phyloP scores from a whole-genome alignment of 2,797 vertebrate species.

The Gouania willdenowi region DNA sequence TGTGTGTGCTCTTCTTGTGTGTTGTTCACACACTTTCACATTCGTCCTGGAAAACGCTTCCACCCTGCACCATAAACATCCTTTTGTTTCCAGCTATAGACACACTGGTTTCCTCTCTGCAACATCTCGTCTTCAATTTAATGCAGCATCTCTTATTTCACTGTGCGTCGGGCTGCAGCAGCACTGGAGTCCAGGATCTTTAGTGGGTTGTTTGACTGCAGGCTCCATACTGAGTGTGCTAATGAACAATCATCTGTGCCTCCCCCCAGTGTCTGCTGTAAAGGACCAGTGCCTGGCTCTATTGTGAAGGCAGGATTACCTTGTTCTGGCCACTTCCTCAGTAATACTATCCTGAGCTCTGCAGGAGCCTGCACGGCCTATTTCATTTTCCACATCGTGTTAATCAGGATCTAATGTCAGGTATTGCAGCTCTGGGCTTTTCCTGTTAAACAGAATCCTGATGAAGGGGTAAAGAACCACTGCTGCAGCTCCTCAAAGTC shows the following conservation, averaged over 20 bases:
- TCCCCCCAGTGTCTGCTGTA: constrained; percentile 63
- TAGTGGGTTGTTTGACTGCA: constrained; percentile 42
- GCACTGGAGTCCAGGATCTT: constrained; percentile 38
- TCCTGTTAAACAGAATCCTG: constrained; percentile 11
- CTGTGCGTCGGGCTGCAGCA: constrained; percentile 12
- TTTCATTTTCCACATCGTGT: constrained; percentile 69
- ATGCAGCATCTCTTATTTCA: constrained; percentile 28
- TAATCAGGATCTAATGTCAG: constrained; percentile 58
- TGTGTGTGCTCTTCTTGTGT: no score
- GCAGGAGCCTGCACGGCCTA: constrained; percentile 53
- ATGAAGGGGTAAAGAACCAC: constrained; percentile 16
- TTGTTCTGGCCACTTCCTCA: constrained; percentile 38
- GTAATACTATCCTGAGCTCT: constrained; percentile 63
- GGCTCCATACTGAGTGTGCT: constrained; percentile 72
- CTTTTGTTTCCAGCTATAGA: constrained; percentile 61
- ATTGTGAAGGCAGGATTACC: constrained; percentile 67
- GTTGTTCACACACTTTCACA: constrained; percentile 35
- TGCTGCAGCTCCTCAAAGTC: constrained; percentile 33
- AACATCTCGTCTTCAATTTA: constrained; percentile 23
- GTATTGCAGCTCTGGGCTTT: constrained; percentile 22
- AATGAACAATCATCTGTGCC: constrained; percentile 75
- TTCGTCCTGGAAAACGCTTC: constrained; percentile 31
- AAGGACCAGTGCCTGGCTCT: constrained; percentile 48
- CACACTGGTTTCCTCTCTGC: constrained; percentile 19
- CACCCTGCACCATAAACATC: constrained; percentile 43